These are phyloP conservation scores for Falco peregrinus DNA, from an alignment of 2,797 vertebrate genomes.

Conservation along the genomic window DNA sequence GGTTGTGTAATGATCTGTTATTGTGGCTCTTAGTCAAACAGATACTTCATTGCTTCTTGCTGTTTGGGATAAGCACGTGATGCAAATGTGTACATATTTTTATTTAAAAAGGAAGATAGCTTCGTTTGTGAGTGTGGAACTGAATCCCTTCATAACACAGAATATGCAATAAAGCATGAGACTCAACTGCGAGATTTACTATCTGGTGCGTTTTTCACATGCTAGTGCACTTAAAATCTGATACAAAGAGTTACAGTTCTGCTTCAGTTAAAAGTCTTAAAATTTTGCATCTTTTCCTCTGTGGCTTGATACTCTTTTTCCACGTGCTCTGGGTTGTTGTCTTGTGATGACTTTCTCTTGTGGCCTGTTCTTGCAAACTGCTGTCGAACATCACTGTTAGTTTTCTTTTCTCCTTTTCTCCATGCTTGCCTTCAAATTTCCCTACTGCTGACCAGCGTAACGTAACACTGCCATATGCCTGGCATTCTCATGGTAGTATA, in stretches of 20 bases:
- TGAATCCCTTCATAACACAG: background rate
- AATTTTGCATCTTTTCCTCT: background rate
- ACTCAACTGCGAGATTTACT: background rate
- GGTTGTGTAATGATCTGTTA: background rate
- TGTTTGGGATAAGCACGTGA: background rate
- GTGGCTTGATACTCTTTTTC: background rate
- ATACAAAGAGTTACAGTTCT: background rate
- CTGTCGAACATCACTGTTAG: background rate
- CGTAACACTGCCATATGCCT: background rate
- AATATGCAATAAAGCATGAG: background rate
- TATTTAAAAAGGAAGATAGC: background rate
- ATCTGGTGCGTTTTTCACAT: background rate
- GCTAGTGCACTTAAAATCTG: background rate
- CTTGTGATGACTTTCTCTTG: background rate
- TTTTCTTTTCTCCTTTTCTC: background rate
- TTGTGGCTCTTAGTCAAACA: background rate
- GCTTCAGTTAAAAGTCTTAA: background rate
- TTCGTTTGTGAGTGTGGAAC: background rate
- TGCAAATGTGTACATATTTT: background rate
- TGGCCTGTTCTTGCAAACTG: background rate
- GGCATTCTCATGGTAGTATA: background rate
- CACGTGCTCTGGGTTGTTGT: background rate
- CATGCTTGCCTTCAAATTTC: background rate
- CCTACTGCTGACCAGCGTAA: background rate
- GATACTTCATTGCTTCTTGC: background rate